phyloP scores from a whole-genome alignment of 2,888 invertebrate species.

The Nemurella pictetii region DNA sequence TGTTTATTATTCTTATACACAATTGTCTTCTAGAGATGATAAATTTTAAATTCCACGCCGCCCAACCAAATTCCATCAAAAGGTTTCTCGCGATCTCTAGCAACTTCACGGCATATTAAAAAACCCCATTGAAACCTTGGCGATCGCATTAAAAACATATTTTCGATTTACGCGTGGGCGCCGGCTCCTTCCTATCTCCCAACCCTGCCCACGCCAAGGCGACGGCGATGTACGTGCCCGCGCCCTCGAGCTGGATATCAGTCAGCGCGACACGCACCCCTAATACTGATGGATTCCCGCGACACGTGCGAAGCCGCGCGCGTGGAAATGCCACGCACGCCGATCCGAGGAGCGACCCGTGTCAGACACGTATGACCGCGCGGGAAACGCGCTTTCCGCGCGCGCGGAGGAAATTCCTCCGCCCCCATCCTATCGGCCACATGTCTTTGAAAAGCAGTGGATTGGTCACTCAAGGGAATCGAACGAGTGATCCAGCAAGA shows the following conservation, averaged over 20 bases:
- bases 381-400: neutral
- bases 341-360: neutral
- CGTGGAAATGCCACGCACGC: neutral
- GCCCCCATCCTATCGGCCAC: neutral
- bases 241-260: neutral
- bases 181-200: neutral
- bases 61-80: too few species aligned
- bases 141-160: neutral
- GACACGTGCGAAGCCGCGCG: neutral
- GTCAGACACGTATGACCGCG: neutral
- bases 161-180: neutral
- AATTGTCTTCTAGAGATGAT: too few species aligned
- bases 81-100: too few species aligned
- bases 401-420: neutral
- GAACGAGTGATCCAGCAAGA: neutral
- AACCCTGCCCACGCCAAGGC: neutral
- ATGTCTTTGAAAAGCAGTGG: conserved; percentile 7
- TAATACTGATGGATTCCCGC: neutral
- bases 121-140: neutral
- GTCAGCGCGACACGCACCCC: neutral
- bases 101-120: too few species aligned
- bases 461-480: conserved; percentile 3
- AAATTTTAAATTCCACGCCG: too few species aligned
- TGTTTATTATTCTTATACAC: too few species aligned
- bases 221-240: neutral